Base-by-base conservation (phyloP, 2,888 invertebrate species). In the Campoplex nolae region DNA sequence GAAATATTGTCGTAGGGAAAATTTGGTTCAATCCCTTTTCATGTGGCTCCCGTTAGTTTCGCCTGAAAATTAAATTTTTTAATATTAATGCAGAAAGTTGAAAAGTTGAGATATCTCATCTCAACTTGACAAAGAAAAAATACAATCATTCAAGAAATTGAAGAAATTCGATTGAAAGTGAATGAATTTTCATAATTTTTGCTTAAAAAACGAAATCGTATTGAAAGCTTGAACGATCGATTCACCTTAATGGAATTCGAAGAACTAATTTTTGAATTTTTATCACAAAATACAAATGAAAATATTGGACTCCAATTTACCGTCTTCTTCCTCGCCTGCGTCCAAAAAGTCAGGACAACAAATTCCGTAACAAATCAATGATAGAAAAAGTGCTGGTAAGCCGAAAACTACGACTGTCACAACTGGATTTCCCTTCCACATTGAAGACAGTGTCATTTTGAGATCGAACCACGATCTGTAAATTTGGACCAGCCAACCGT, bases 301-400 rank as follows among this genome's bases (percentile, higher is more conserved):
- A 65, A 18, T 7, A 18, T 7, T 77, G 32, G 32, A 6, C 16
- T 62, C 32, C 16, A 18, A 45, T 56, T 89, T 94, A 94, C 95
- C 95, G 91, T 95, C 94, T 87, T 97, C 97, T 80, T 97, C 97
- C 83, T 98, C 98, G 70, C 97, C 97, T 0, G 98, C 98, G 94
- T 99, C 99, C 89, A 99, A 95, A 91, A 99, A 98, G 94, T 99
- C 99, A 78, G 98, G 97, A 94, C 99, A 99, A 95, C 98, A 99
- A 88, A 99, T 97, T 1, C 99, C 98, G 94, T 99, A 99, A 93
- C 98, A 97, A 91, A 99, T 99, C 32, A 99, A 96, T 35, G 98
- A 97, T 32, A 99, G 96, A 94, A 99, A 99, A 54, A 98, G 98
- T 67, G 98, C 95, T 0, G 99, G 99, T 85, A 99, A 95, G 0